Base-by-base conservation (phyloP, 2,888 invertebrate species). In the Sceliomorpha sp. region DNA sequence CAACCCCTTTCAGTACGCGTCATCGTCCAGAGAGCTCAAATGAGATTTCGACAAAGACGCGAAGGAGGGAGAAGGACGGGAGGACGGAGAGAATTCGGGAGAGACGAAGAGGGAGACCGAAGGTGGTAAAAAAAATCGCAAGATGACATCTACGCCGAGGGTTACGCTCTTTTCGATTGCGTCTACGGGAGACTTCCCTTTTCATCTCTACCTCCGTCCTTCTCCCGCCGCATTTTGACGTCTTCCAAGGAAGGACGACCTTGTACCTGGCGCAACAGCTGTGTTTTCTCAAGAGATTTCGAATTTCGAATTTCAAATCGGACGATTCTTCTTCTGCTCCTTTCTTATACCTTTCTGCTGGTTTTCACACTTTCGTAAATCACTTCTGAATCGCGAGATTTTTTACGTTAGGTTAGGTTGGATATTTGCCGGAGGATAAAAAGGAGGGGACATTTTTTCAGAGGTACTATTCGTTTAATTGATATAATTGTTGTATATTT, bases 221-320 rank as follows among this genome's bases (percentile, higher is more conserved):
- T 31, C 32, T 27, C 47, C 2, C 39, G n/a, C n/a, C n/a, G n/a
- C n/a, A 36, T 58, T 62, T 24, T 63, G 63, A 60, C 59, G 36
- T 64, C 55, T 70, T 63, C 40, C 12, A 42, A 67, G 67, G 24
- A 60, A 45, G 26, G 17, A 20, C 44, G 47, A 63, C 70, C 66
- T 66, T 66, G 44, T 78, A 73, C 74, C 67, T 74, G 74, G 47
- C 53, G 24, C 63, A 24, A 66, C 84, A 84, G 84, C 85, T 85
- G 82, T 82, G 82, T 84, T 86, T 86, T 84, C 82, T 82, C 76
- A 83, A 81, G 79, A 79, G 84, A 84, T 85, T 81, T 76, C 59
- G 66, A 73, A 80, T 76, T 81, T 81, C 73, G 69, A 74, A 76
- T 74, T 76, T 75, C 58, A 10, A 58, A 60, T 59, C 53, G 20